Percentiles rank a stretch among this genome's conserved stretches.
Conservation (phyloP, 2,113 vertebrate species). For the Coregonus clupeaformis region DNA sequence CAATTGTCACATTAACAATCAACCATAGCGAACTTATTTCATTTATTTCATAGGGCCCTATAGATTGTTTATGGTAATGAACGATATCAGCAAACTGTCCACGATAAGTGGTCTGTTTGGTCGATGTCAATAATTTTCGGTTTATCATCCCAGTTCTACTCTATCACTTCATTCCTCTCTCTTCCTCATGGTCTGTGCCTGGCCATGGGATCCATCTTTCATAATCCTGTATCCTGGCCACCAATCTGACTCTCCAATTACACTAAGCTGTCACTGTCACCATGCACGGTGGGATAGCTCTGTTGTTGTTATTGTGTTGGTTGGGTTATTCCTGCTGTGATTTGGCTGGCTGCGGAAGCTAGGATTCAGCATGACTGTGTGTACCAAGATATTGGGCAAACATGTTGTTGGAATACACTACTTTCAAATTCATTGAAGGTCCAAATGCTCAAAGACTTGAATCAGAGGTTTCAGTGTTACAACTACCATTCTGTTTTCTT, state of each 20-base stretch:
- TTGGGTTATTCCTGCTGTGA: background rate
- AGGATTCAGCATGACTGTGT: background rate
- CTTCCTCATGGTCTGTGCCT: background rate
- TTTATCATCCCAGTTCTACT: no score
- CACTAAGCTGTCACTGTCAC: conserved; percentile 13
- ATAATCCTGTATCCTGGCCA: background rate
- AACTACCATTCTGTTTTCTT: background rate
- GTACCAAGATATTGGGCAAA: no score
- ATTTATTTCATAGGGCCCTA: no score
- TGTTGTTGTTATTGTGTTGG: background rate
- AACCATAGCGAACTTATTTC: no score
- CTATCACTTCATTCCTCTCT: background rate
- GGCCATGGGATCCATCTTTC: background rate
- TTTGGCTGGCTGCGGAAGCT: background rate
- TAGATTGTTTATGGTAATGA: no score
- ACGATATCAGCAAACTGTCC: no score
- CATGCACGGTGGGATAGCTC: conserved; percentile 1
- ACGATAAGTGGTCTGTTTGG: no score
- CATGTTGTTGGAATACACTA: background rate
- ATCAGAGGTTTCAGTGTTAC: background rate
- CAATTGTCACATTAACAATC: no score
- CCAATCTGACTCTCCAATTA: conserved; percentile 15
- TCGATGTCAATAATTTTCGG: no score
- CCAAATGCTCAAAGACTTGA: background rate
- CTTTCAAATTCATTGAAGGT: no score